These are phyloP conservation scores for Centroberyx gerrardi DNA, from an alignment of 2,797 vertebrate species.

Conservation along the genomic window DNA sequence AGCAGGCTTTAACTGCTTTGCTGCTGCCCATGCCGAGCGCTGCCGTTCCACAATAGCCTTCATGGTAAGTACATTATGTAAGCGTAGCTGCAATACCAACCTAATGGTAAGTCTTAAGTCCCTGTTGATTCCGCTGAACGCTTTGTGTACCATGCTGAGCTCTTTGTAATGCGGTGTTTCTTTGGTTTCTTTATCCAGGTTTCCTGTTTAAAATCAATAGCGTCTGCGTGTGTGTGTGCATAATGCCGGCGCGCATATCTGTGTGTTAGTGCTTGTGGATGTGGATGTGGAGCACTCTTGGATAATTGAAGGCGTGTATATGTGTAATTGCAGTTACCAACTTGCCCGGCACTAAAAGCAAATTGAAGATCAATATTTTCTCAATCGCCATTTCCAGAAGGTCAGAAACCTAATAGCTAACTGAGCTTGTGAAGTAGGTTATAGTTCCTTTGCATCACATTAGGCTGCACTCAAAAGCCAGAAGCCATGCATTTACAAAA, in stretches of 20 bases:
- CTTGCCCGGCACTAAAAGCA: slow-evolving; percentile 60
- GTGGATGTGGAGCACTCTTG: slow-evolving; percentile 34
- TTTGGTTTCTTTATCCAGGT: slow-evolving; percentile 51
- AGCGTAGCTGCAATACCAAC: slow-evolving; percentile 46
- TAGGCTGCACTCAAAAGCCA: slow-evolving; percentile 2
- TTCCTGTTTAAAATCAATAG: slow-evolving; percentile 67
- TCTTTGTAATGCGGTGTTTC: slow-evolving; percentile 32
- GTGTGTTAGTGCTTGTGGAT: slow-evolving; percentile 47
- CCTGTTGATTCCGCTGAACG: slow-evolving; percentile 42
- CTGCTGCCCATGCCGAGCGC: slow-evolving; percentile 42
- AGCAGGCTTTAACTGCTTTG: slow-evolving; percentile 58
- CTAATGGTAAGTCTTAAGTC: slow-evolving; percentile 52
- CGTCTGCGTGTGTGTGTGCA: slow-evolving; percentile 5
- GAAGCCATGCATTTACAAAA: not conserved
- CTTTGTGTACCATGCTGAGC: slow-evolving; percentile 44
- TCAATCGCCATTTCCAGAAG: slow-evolving; percentile 59
- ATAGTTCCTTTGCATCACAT: slow-evolving; percentile 35
- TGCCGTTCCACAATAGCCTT: slow-evolving; percentile 46
- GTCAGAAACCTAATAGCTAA: slow-evolving; percentile 59
- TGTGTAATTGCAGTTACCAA: slow-evolving; percentile 69
- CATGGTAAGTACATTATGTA: slow-evolving; percentile 37
- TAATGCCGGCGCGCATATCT: not conserved
- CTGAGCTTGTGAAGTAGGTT: slow-evolving; percentile 34
- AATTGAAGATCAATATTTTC: slow-evolving; percentile 75
- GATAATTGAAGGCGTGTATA: slow-evolving; percentile 73